phyloP scores from a whole-genome alignment of 2,797 vertebrate genomes.

The Coreius guichenoti region DNA sequence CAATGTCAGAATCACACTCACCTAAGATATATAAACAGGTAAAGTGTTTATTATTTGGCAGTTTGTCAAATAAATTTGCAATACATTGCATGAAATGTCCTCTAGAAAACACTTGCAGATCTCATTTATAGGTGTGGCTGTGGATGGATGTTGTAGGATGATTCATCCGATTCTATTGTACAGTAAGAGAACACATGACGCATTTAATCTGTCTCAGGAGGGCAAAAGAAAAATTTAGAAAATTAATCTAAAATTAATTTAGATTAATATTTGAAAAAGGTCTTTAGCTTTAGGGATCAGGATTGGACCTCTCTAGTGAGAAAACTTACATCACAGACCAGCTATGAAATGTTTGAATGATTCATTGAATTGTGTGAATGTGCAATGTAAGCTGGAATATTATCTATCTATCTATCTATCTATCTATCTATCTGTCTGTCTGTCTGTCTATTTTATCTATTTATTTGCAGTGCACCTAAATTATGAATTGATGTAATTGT shows the following conservation, averaged over 20 bases:
- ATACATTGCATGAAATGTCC: background rate
- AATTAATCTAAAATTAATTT: too few species aligned
- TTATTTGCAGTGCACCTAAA: background rate
- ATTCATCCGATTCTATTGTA: background rate
- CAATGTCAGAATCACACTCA: constrained; percentile 93
- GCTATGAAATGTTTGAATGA: constrained; percentile 3
- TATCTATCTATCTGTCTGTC: background rate
- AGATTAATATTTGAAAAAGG: constrained; percentile 12
- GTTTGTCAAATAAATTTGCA: background rate
- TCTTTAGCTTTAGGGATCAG: constrained; percentile 11
- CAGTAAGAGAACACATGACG: background rate
- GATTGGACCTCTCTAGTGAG: background rate
- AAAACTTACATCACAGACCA: background rate
- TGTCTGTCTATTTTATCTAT: background rate
- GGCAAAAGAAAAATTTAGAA: background rate
- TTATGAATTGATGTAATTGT: background rate
- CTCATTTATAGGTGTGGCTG: background rate
- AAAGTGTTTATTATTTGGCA: background rate
- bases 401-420: background rate
- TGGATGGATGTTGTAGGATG: background rate
- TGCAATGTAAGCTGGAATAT: background rate
- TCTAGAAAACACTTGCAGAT: background rate
- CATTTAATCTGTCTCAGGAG: background rate
- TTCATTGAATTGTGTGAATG: background rate
- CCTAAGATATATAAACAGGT: constrained; percentile 72